phyloP scores from a whole-genome alignment of 2,888 invertebrate genomes.

The Ochropleura plecta region DNA sequence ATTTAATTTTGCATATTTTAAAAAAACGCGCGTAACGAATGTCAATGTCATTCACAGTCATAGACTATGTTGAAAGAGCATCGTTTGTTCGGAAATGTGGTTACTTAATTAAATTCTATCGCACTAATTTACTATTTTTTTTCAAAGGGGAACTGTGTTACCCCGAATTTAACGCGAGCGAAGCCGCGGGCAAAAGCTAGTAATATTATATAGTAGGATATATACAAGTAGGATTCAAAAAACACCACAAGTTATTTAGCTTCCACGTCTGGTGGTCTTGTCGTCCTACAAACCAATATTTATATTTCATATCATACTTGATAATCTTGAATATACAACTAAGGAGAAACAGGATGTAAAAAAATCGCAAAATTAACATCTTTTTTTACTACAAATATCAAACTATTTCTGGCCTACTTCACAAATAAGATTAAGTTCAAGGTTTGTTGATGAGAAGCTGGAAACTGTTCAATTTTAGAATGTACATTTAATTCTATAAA shows the following conservation, averaged over 20 bases:
- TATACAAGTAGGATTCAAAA: background rate
- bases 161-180: too few species aligned
- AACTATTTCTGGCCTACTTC: background rate
- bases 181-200: too few species aligned
- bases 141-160: too few species aligned
- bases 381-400: background rate
- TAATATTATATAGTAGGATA: too few species aligned
- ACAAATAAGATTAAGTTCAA: slow-evolving; percentile 8
- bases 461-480: background rate
- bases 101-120: too few species aligned
- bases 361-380: background rate
- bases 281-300: background rate
- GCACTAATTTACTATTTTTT: too few species aligned
- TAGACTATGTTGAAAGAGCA: too few species aligned
- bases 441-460: background rate
- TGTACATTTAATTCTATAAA: background rate
- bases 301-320: background rate
- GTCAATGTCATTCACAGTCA: too few species aligned
- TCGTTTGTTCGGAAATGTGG: too few species aligned
- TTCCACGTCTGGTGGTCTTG: background rate
- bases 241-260: background rate
- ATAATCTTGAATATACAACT: background rate
- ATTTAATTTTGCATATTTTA: too few species aligned
- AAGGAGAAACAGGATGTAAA: background rate
- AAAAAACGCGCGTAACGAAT: too few species aligned